phyloP scores from a whole-genome alignment of 2,888 invertebrate species.

The Thera britannica region DNA sequence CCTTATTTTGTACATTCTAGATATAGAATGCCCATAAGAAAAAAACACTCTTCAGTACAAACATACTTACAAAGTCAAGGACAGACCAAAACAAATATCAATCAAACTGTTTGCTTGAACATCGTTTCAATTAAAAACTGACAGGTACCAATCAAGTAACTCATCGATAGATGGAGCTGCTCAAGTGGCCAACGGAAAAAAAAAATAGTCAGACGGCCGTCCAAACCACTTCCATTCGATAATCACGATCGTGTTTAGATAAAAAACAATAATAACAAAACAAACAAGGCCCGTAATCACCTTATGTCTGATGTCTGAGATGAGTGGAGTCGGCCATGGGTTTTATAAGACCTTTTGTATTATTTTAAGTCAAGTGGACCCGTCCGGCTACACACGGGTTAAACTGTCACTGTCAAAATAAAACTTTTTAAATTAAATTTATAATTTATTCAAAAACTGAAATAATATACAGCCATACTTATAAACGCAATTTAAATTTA shows the following conservation, averaged over 20 bases:
- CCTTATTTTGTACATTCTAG: no score
- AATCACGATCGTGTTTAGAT: constrained; percentile 83
- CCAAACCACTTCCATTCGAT: constrained; percentile 65
- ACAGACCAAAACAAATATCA: constrained; percentile 26
- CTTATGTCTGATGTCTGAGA: constrained; percentile 72
- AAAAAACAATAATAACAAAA: constrained; percentile 81
- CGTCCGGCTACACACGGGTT: no score
- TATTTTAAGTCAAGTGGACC: no score
- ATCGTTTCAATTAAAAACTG: constrained; percentile 54
- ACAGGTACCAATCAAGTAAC: constrained; percentile 34
- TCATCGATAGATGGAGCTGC: constrained; percentile 44
- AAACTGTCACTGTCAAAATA: no score
- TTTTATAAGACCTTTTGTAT: constrained; percentile 4
- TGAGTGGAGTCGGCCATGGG: constrained; percentile 50
- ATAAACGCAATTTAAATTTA: no score
- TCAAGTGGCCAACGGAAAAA: constrained; percentile 56
- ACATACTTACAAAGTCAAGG: no score
- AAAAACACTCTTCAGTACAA: no score
- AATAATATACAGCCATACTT: no score
- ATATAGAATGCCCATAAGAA: no score
- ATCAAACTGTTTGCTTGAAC: constrained; percentile 36
- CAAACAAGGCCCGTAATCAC: constrained; percentile 80
- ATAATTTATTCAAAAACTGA: no score
- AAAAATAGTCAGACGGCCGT: constrained; percentile 59
- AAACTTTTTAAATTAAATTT: no score